Evolutionary conservation across 23 tunicate species (phyloP).

Genomic region (Styela clava): DNA sequence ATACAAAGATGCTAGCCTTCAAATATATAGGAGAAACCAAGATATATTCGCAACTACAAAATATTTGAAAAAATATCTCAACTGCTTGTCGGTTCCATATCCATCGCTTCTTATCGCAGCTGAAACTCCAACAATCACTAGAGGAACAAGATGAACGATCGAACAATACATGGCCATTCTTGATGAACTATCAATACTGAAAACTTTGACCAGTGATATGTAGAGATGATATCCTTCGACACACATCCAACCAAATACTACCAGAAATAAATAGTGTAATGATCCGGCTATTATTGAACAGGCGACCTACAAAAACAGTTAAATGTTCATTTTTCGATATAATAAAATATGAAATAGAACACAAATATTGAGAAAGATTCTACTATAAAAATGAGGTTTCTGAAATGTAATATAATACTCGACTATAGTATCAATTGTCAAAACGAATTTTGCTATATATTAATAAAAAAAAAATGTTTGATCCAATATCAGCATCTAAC

Average conservation of each 20-base stretch:
- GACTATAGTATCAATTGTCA: too few species aligned
- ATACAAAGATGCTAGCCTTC: too few species aligned
- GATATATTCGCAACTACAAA: too few species aligned
- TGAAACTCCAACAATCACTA: conserved; percentile 42
- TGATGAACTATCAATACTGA: conserved; percentile 48
- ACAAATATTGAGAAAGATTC: too few species aligned
- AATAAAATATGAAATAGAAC: too few species aligned
- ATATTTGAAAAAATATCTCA: too few species aligned
- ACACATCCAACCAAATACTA: conserved; percentile 66
- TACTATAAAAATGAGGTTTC: too few species aligned
- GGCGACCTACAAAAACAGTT: conserved; percentile 21
- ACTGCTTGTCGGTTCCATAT: conserved; percentile 48
- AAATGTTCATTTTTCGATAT: neutral
- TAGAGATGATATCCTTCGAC: conserved; percentile 69
- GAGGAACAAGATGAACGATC: conserved; percentile 28
- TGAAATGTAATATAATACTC: too few species aligned
- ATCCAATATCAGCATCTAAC: too few species aligned
- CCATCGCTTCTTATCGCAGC: conserved; percentile 39
- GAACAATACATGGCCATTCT: conserved; percentile 32
- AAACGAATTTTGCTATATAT: too few species aligned
- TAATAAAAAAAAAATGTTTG: too few species aligned
- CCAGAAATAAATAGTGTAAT: conserved; percentile 66
- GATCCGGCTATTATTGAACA: conserved; percentile 49
- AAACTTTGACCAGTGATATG: conserved; percentile 55
- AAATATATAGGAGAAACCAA: too few species aligned